phyloP scores from a whole-genome alignment of 2,113 vertebrate genomes.

The Steatornis caripensis region DNA sequence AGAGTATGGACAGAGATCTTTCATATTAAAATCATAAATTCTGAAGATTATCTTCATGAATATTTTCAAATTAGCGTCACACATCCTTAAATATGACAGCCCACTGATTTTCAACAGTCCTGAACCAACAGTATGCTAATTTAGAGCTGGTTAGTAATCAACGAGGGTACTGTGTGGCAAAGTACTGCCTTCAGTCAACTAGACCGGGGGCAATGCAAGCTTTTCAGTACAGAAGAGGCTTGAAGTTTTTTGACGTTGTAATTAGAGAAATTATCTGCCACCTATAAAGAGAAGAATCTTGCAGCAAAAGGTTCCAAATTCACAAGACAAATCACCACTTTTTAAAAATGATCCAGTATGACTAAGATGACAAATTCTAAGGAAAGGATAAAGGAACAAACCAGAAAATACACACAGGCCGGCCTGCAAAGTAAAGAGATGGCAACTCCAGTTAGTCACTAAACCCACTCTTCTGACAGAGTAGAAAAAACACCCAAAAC shows the following conservation, averaged over 20 bases:
- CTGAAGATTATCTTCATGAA: neutral
- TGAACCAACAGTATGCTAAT: neutral
- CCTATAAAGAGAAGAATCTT: neutral
- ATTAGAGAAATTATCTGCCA: neutral
- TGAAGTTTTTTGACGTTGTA: neutral
- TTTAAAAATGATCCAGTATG: fast-evolving
- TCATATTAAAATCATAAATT: neutral
- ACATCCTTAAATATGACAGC: neutral
- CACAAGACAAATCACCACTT: neutral
- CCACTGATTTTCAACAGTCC: neutral
- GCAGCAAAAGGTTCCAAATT: neutral
- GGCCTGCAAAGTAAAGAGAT: neutral
- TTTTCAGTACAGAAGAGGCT: neutral
- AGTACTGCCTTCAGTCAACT: neutral
- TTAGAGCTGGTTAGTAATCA: neutral
- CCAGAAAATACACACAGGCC: neutral
- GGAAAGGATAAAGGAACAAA: neutral
- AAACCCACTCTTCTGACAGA: neutral
- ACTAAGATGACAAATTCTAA: neutral
- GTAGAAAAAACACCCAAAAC: neutral
- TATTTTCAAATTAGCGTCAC: neutral
- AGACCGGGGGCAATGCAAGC: neutral
- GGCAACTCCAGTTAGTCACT: neutral
- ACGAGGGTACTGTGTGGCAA: neutral
- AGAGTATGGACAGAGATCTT: neutral